Percentiles rank a stretch among this genome's conserved stretches.
Conservation (phyloP, 2,797 vertebrate species). For the Chaetodon trifasciatus region DNA sequence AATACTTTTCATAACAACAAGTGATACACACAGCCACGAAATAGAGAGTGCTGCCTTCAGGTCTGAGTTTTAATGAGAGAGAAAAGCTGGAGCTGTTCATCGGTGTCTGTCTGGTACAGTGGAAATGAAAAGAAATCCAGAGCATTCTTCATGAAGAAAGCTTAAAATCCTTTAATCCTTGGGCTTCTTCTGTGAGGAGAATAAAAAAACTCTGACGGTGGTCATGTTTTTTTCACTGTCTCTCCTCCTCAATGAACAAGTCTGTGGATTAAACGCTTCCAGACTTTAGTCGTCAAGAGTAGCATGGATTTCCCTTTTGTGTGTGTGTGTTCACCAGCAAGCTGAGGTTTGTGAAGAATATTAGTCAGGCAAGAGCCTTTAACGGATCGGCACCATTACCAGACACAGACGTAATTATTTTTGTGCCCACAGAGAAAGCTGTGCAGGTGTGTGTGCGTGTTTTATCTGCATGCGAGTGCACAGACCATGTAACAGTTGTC, state of each 20-base stretch:
- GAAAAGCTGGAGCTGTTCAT: slow-evolving; percentile 14
- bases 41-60: slow-evolving; percentile 8
- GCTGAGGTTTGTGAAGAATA: slow-evolving; percentile 12
- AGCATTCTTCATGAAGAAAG: slow-evolving; percentile 39
- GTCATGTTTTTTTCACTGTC: slow-evolving; percentile 33
- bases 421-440: not conserved
- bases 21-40: slow-evolving; percentile 8
- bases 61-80: slow-evolving; percentile 4
- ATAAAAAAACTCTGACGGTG: slow-evolving; percentile 42
- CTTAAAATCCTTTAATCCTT: slow-evolving; percentile 51
- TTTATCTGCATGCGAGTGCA: not conserved
- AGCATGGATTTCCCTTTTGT: slow-evolving; percentile 24
- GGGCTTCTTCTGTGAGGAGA: slow-evolving; percentile 35
- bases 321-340: slow-evolving; percentile 16
- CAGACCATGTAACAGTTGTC: not conserved
- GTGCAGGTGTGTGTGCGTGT: not conserved
- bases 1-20: not conserved
- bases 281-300: slow-evolving; percentile 22
- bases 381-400: slow-evolving; percentile 7
- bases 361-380: slow-evolving; percentile 9
- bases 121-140: slow-evolving; percentile 41
- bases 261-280: slow-evolving; percentile 41
- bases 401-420: not conserved
- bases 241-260: slow-evolving; percentile 28
- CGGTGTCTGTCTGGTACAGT: slow-evolving; percentile 16